Base-by-base conservation (phyloP, 2,113 vertebrate species). In the Pleuronectes platessa region DNA sequence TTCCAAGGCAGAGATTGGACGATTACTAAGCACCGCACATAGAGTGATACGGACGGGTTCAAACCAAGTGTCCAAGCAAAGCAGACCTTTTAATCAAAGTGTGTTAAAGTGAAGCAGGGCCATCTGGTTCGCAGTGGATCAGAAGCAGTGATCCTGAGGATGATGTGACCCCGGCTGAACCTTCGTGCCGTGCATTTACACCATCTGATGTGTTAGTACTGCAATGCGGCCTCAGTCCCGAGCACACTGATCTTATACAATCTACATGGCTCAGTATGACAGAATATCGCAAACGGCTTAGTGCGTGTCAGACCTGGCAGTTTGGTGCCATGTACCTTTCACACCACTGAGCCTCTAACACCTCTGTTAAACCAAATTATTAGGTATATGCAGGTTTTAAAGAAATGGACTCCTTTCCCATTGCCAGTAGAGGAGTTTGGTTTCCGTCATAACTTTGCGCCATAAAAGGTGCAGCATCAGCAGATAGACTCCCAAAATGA, bases 71-170 rank as follows among this genome's bases (percentile, higher is more conserved):
- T 70, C 45, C 4, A 3, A 7, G 42, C 45, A 65, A 76, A 69
- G 13, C 55, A 66, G 47, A 71, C 70, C 40, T 76, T 76, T 75
- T 86, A 86, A 82, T 88, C 86, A 78, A 76, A 76, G 79, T 18
- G 37, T 74, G 84, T 83, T 81, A 59, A 90, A 82, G 80, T 85
- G 78, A 78, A 75, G 73, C 63, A 26, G 65, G 76, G 81, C 86
- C 92, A 91, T 92, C 86, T 93, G 89, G 87, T 85, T 89, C 71
- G 69, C 82, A 73, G 73, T 84, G 84, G 84, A 90, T 93, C 81
- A 86, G 79, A 85, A 68, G 74, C 83, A 82, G 76, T 87, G 86
- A 92, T 92, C 87, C 83, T 63, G 86, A 76, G 84, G 81, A 86
- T 79, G 84, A 88, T 82, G 74, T 59, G 55, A 58, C 80, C 74